These are phyloP conservation scores for Mirounga angustirostris DNA, from an alignment of 2,113 vertebrate species.

Conservation along the genomic window DNA sequence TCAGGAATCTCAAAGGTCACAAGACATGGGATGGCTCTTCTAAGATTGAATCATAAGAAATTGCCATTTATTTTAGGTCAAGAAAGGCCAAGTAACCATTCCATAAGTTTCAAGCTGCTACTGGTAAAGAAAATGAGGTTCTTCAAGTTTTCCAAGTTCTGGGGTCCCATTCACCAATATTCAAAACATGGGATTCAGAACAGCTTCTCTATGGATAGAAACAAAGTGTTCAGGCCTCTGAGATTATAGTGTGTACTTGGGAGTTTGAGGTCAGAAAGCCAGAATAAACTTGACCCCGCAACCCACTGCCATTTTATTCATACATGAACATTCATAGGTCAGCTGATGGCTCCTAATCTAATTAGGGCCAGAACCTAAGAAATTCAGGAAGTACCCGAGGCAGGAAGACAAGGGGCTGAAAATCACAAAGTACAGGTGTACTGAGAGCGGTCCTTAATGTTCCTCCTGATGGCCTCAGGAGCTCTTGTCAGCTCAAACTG, in stretches of 20 bases:
- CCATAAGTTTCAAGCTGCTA: neutral
- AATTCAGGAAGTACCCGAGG: neutral
- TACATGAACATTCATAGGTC: neutral
- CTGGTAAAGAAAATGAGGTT: neutral
- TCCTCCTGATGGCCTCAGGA: neutral
- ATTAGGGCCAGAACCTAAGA: neutral
- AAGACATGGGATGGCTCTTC: neutral
- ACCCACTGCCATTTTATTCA: neutral
- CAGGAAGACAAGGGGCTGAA: neutral
- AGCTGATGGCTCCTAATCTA: neutral
- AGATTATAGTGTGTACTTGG: neutral
- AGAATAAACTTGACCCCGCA: neutral
- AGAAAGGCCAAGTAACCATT: neutral
- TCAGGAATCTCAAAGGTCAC: neutral
- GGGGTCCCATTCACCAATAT: neutral
- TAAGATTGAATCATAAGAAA: neutral
- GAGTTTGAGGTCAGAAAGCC: neutral
- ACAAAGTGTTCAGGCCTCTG: neutral
- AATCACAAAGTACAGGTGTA: no score
- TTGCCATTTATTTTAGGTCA: neutral
- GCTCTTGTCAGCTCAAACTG: neutral
- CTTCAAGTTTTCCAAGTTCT: neutral
- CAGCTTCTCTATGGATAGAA: neutral
- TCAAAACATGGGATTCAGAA: neutral
- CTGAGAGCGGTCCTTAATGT: fast-evolving